Conservation (phyloP, 2,888 invertebrate genomes). For the Dyspetes luteomarginatus region DNA sequence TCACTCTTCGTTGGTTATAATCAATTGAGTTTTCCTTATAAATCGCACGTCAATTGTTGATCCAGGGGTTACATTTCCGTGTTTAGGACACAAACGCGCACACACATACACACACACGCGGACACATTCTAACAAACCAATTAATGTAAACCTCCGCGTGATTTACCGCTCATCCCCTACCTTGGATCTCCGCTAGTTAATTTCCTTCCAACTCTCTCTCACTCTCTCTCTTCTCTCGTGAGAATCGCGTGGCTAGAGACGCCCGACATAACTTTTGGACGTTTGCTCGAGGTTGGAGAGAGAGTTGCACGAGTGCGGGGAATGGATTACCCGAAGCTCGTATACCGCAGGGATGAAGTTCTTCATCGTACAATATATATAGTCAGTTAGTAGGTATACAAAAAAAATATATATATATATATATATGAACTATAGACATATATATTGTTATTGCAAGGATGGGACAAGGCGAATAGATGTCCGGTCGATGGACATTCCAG, state of each 20-base stretch:
- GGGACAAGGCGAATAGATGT: slow-evolving; percentile 56
- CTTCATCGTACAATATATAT: slow-evolving; percentile 46
- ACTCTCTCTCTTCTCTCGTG: not conserved
- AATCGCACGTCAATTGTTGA: slow-evolving; percentile 38
- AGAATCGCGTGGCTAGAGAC: slow-evolving; percentile 42
- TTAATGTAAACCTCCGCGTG: slow-evolving; percentile 48
- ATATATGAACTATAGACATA: slow-evolving; percentile 5
- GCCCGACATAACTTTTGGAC: slow-evolving; percentile 50
- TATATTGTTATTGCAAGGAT: slow-evolving; percentile 61
- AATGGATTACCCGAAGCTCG: slow-evolving; percentile 55
- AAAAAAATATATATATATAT: not conserved
- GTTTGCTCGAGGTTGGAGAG: slow-evolving; percentile 23
- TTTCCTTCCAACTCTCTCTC: slow-evolving; percentile 28
- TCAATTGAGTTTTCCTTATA: slow-evolving; percentile 14
- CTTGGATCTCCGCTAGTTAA: slow-evolving; percentile 51
- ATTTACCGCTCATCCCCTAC: slow-evolving; percentile 41
- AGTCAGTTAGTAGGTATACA: not conserved
- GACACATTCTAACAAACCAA: slow-evolving; percentile 44
- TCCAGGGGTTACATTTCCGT: slow-evolving; percentile 53
- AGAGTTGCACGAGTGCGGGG: slow-evolving; percentile 42
- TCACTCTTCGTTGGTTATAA: too few relatives aligned
- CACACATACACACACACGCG: not conserved
- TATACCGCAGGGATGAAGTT: slow-evolving; percentile 63
- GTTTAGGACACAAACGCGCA: not conserved
- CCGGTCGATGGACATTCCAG: slow-evolving; percentile 59